These are phyloP conservation scores for Bufo bufo DNA, from an alignment of 2,113 vertebrate genomes.

Conservation along the genomic window DNA sequence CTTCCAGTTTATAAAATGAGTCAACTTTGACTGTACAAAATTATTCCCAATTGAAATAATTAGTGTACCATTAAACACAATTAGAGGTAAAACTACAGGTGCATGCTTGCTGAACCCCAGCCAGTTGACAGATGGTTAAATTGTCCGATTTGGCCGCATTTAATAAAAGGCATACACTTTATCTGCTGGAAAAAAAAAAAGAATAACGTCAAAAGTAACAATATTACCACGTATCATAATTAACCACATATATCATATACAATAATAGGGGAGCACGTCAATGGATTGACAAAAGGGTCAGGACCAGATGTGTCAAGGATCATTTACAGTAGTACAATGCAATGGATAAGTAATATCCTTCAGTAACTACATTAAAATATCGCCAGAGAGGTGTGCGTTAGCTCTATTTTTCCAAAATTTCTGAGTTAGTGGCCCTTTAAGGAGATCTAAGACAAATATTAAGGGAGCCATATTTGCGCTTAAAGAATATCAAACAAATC, in stretches of 20 bases:
- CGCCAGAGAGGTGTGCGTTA: background rate
- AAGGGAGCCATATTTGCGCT: background rate
- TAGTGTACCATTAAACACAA: slow-evolving; percentile 90
- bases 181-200: slow-evolving; percentile 73
- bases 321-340: background rate
- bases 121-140: slow-evolving; percentile 87
- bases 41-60: slow-evolving; percentile 93
- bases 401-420: background rate
- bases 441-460: background rate
- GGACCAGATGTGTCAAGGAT: slow-evolving; percentile 1
- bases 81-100: slow-evolving; percentile 84
- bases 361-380: background rate
- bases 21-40: slow-evolving; percentile 89
- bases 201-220: slow-evolving; percentile 65
- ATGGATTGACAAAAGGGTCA: slow-evolving; percentile 31
- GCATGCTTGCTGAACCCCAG: slow-evolving; percentile 80
- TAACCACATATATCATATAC: slow-evolving; percentile 26
- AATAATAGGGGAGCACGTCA: slow-evolving; percentile 29
- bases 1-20: slow-evolving; percentile 89
- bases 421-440: background rate
- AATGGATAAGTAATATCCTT: background rate
- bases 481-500: slow-evolving; percentile 18
- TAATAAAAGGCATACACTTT: slow-evolving; percentile 69
- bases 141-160: slow-evolving; percentile 77
- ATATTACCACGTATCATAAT: background rate